Conservation (phyloP, 2,888 invertebrate genomes). For the Drosophila pseudotakahashii region DNA sequence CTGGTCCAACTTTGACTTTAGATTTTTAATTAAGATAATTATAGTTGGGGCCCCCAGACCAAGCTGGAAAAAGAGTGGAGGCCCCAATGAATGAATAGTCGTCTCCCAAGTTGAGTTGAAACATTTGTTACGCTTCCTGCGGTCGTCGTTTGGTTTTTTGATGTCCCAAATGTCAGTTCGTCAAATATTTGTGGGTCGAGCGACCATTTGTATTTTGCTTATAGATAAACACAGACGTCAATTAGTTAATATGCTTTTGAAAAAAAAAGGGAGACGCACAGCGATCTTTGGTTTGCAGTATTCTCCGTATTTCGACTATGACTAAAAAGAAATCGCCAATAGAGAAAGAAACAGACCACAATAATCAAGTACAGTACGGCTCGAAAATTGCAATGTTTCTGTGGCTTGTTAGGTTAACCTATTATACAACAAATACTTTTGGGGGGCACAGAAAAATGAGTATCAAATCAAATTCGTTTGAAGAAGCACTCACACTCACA, state of each 20-base stretch:
- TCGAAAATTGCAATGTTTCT: conserved; percentile 53
- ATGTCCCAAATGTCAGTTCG: conserved; percentile 61
- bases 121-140: conserved; percentile 52
- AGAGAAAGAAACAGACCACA: conserved; percentile 16
- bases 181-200: conserved; percentile 48
- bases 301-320: conserved; percentile 29
- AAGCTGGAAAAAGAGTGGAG: conserved; percentile 15
- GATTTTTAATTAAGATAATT: conserved; percentile 75
- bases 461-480: conserved; percentile 64
- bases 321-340: conserved; percentile 35
- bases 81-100: conserved; percentile 29
- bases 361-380: conserved; percentile 52
- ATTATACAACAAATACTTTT: conserved; percentile 46
- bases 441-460: conserved; percentile 40
- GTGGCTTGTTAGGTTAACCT: conserved; percentile 35
- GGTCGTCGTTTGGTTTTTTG: conserved; percentile 3
- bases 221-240: conserved; percentile 69
- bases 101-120: conserved; percentile 49
- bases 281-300: not conserved
- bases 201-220: conserved; percentile 13
- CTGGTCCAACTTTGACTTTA: conserved; percentile 67
- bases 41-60: conserved; percentile 36
- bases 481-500: conserved; percentile 51
- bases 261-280: conserved; percentile 20
- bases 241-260: conserved; percentile 72